Evolutionary conservation across 2,797 vertebrate genomes (phyloP).

Genomic region (Naso thynnoides): DNA sequence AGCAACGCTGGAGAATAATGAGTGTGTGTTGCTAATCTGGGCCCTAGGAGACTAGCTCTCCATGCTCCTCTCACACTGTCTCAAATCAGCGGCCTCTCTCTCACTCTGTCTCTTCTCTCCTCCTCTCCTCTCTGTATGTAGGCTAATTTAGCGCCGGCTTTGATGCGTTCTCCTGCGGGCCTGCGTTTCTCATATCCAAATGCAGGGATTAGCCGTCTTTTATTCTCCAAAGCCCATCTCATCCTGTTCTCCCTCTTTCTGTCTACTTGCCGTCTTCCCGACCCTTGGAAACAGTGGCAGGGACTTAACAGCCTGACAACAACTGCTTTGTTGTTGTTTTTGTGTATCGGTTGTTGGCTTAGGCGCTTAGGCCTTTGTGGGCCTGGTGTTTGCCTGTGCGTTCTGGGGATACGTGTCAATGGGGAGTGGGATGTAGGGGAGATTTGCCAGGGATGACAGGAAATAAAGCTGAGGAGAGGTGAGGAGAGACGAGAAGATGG

Average conservation of each 20-base stretch:
- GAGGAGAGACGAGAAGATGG: constrained; percentile 45
- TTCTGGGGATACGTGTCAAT: constrained; percentile 70
- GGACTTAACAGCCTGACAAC: constrained; percentile 84
- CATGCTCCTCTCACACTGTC: constrained; percentile 83
- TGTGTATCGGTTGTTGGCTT: constrained; percentile 82
- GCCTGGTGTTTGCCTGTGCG: constrained; percentile 62
- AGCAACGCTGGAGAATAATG: constrained; percentile 73
- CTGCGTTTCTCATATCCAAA: constrained; percentile 91
- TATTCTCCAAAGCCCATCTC: constrained; percentile 89
- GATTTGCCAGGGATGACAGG: constrained; percentile 71
- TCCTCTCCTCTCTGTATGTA: constrained; percentile 77
- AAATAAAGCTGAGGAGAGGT: constrained; percentile 62
- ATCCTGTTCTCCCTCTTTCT: constrained; percentile 83
- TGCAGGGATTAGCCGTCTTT: constrained; percentile 89
- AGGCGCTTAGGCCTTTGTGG: constrained; percentile 79
- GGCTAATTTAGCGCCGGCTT: constrained; percentile 88
- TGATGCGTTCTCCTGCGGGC: constrained; percentile 88
- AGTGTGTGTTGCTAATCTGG: constrained; percentile 89
- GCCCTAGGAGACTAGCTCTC: constrained; percentile 86
- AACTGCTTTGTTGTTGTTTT: constrained; percentile 82
- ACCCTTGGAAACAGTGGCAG: constrained; percentile 81
- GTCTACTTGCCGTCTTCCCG: constrained; percentile 75
- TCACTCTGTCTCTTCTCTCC: constrained; percentile 67
- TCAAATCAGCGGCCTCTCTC: constrained; percentile 80
- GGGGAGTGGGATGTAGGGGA: constrained; percentile 60